Evolutionary conservation across 2,888 invertebrate species (phyloP).

Genomic region (Lampropteryx suffumata): DNA sequence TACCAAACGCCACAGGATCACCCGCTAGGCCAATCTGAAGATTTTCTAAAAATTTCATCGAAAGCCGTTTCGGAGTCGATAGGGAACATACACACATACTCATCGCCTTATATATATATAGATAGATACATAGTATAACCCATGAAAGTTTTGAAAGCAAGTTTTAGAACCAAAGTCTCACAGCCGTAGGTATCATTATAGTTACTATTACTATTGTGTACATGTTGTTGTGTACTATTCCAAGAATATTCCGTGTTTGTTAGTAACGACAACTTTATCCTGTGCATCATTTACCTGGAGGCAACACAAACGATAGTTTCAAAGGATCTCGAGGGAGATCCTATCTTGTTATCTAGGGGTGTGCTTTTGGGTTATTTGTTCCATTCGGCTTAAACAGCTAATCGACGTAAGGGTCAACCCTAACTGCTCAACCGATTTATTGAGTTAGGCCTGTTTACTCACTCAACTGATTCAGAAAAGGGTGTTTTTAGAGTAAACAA

Average conservation of each 20-base stretch:
- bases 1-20: too few relatives aligned
- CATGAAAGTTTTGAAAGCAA: too few relatives aligned
- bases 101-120: too few relatives aligned
- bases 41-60: too few relatives aligned
- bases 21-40: too few relatives aligned
- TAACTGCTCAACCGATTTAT: slow-evolving; percentile 42
- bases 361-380: slow-evolving; percentile 37
- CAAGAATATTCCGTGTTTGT: background rate
- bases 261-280: background rate
- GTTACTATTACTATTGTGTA: too few relatives aligned
- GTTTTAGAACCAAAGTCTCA: too few relatives aligned
- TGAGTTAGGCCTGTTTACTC: slow-evolving; percentile 44
- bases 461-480: slow-evolving; percentile 28
- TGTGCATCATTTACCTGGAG: slow-evolving; percentile 34
- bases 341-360: slow-evolving; percentile 30
- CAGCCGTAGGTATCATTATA: too few relatives aligned
- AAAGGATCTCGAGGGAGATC: slow-evolving; percentile 11
- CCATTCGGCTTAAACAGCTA: slow-evolving; percentile 42
- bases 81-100: too few relatives aligned
- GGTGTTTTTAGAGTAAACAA: slow-evolving; percentile 25
- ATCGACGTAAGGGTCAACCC: slow-evolving; percentile 45
- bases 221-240: too few relatives aligned
- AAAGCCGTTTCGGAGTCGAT: too few relatives aligned
- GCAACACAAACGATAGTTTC: slow-evolving; percentile 12
- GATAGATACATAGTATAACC: too few relatives aligned